Evolutionary conservation across 2,797 vertebrate genomes (phyloP).

Genomic region (Antrozous pallidus): DNA sequence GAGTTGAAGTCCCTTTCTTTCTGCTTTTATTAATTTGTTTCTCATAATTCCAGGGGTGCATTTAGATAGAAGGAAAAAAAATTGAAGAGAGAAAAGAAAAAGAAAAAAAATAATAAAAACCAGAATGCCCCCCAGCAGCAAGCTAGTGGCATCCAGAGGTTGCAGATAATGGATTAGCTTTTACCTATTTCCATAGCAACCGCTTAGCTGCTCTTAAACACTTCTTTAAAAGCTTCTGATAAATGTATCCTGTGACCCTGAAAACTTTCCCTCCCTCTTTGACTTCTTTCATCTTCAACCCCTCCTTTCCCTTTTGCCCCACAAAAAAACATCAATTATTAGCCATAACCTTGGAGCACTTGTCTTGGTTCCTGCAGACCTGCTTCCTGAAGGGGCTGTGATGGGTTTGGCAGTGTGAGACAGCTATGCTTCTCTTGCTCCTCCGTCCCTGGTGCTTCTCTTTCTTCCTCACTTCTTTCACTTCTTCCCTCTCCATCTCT

Average conservation of each 20-base stretch:
- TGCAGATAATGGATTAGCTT: slow-evolving; percentile 80
- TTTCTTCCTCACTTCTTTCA: neutral
- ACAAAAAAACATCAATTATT: slow-evolving; percentile 77
- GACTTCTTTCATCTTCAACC: slow-evolving; percentile 76
- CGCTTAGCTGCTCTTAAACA: slow-evolving; percentile 79
- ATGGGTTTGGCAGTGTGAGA: neutral
- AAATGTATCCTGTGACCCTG: slow-evolving; percentile 79
- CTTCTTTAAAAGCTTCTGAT: slow-evolving; percentile 79
- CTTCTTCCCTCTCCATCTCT: neutral
- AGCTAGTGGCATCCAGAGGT: slow-evolving; percentile 76
- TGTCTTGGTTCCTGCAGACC: slow-evolving; percentile 52
- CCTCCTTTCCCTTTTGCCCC: slow-evolving; percentile 74
- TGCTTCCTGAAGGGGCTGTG: neutral
- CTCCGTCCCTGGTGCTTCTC: neutral
- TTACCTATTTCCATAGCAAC: slow-evolving; percentile 82
- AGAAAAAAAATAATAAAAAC: slow-evolving; percentile 68
- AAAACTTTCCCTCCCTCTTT: slow-evolving; percentile 77
- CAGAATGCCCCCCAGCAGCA: slow-evolving; percentile 75
- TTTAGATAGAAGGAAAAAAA: slow-evolving; percentile 59
- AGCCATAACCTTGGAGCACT: slow-evolving; percentile 55
- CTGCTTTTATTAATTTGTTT: slow-evolving; percentile 75
- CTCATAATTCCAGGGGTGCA: slow-evolving; percentile 72
- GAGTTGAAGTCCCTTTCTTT: slow-evolving; percentile 60
- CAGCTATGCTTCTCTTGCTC: neutral
- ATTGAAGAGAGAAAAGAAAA: slow-evolving; percentile 54